Evolutionary conservation across 2,888 invertebrate genomes (phyloP), one percentile per base, ranked within the genome.

Genomic region (Apotomis capreana): DNA sequence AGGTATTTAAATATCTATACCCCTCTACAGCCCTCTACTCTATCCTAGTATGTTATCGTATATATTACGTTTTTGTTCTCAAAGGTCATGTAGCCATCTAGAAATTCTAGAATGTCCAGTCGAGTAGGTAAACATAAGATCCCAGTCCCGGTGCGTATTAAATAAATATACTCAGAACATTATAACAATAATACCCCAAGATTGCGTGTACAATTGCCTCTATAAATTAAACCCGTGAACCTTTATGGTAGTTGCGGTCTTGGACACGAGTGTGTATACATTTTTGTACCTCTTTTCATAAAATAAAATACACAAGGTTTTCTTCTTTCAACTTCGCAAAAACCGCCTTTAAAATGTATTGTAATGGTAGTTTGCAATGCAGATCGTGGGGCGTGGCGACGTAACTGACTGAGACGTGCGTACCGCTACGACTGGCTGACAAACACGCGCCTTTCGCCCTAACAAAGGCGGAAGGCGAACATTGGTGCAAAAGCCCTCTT

Each of bases 91-190:
- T 26, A 55, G 46, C 46, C 65, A 55, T 51, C 26, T 26, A 26
- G 2, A 26, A 26, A 26, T 26, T 26, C 10, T 62, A 36, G 26
- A 4, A 51, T 57, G 65, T 57, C 65, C 57, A 46, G 65, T 36
- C 46, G 13, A 54, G 10, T 37, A 26, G 26, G 26, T 26, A 52
- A 55, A 55, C 54, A 57, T 57, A 26, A 46, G 55, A 57, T 57
- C 46, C 26, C 12, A 44, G 54, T 57, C 46, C 26, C 12, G n/a
- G 54, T 54, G 13, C 52, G 37, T 36, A 44, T 4, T 54, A 63
- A 55, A 55, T 55, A 55, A 64, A 54, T 40, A 57, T 9, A 4
- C 55, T n/a, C 44, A 36, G 65, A 57, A 46, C 55, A 9, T 65
- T 64, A 55, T 57, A 46, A 46, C 65, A 46, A 55, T 49, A n/a